Base-by-base conservation (phyloP, 2,797 vertebrate genomes). In the Sebastes wilsoni region DNA sequence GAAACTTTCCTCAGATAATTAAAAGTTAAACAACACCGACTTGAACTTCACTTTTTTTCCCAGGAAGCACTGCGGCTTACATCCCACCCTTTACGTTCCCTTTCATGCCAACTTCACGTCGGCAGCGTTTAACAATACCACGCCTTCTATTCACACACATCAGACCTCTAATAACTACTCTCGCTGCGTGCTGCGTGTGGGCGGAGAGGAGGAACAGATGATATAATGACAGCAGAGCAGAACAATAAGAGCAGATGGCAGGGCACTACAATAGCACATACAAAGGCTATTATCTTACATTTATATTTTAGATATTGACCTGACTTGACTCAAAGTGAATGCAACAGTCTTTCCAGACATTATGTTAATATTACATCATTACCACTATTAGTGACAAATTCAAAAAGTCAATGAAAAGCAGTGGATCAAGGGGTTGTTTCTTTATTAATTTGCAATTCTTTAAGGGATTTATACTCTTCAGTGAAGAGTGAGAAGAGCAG, bases 241-340 rank as follows among this genome's bases (percentile, higher is more conserved):
- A 77, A 88, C 72, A 92, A 83, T 74, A 3, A 69, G 76, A 87
- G 88, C 88, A 80, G 86, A 86, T 85, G 82, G 72, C 69, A 78
- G 71, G 36, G 72, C 69, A 18, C 56, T 42, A 74, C 72, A 68
- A 80, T 30, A 71, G 69, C 78, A 68, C 12, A 72, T 12, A 77
- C 59, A 86, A 83, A 73, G 81, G 77, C 74, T 82, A 86, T 93
- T 88, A 89, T 84, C 77, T 60, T 12, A 56, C 46, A 11, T 36
- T 71, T 56, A 52, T 14, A 49, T 72, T 77, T 84, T 13, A 72
- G 16, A 81, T 62, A 52, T 16, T 42, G 72, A 80, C 69, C 76
- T 72, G 70, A 52, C 60, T 23, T 65, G 52, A 85, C 75, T 72
- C 2, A 0, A 67, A 38, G 23, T 8, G 36, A 59, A 28, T 0